phyloP scores from a whole-genome alignment of 2,888 invertebrate species.

The Hermaeophaga mercurialis region DNA sequence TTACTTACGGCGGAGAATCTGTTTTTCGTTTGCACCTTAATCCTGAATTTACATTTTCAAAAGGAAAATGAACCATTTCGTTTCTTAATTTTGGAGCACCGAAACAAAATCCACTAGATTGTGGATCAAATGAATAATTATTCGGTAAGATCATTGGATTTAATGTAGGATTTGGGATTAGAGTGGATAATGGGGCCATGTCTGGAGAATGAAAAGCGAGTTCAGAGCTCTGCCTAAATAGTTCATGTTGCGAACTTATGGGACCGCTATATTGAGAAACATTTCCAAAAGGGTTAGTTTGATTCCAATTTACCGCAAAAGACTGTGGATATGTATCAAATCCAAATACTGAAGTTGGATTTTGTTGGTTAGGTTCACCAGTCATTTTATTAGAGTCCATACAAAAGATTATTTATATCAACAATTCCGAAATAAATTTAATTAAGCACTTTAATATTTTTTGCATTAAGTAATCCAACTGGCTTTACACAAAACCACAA shows the following conservation, averaged over 20 bases:
- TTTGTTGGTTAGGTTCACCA: constrained; percentile 51
- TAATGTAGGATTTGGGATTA: not conserved
- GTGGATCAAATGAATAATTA: constrained; percentile 14
- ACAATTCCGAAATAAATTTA: no score
- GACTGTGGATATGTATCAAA: constrained; percentile 48
- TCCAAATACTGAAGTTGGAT: constrained; percentile 49
- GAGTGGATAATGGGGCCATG: not conserved
- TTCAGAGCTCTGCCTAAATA: not conserved
- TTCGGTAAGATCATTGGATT: not conserved
- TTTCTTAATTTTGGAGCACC: constrained; percentile 30
- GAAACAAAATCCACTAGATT: constrained; percentile 39
- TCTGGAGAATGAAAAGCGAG: constrained; percentile 5
- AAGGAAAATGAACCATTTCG: constrained; percentile 46
- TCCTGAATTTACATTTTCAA: constrained; percentile 34
- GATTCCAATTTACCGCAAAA: constrained; percentile 36
- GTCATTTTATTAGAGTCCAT: constrained; percentile 48
- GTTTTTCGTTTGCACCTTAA: constrained; percentile 51
- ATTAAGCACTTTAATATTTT: no score
- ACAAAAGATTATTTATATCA: constrained; percentile 18
- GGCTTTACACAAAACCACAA: no score
- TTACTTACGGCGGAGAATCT: constrained; percentile 54
- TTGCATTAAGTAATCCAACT: not conserved
- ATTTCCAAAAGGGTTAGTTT: constrained; percentile 30
- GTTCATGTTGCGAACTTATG: constrained; percentile 2
- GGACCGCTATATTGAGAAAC: constrained; percentile 10